Evolutionary conservation across 2,888 invertebrate species (phyloP).

Genomic region (Ectobius pallidus): DNA sequence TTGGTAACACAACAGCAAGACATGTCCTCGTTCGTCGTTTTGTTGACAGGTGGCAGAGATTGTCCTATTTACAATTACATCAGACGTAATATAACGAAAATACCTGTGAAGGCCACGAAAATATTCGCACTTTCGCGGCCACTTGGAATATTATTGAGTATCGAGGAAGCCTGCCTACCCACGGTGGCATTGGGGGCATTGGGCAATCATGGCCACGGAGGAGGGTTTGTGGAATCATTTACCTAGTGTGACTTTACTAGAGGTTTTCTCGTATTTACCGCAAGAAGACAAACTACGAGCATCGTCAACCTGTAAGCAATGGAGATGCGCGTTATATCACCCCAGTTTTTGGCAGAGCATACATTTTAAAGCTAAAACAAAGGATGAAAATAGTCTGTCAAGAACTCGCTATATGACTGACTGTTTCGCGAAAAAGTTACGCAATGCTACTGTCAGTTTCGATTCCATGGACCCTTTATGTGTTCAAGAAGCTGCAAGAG

Average conservation of each 20-base stretch:
- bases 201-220: constrained; percentile 18
- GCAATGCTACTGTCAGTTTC: constrained; percentile 55
- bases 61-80: too few relatives aligned
- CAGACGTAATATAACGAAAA: too few relatives aligned
- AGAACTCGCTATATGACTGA: constrained; percentile 53
- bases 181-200: not conserved
- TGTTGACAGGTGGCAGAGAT: too few relatives aligned
- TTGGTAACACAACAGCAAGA: too few relatives aligned
- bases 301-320: constrained; percentile 62
- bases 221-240: constrained; percentile 53
- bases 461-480: constrained; percentile 50
- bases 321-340: constrained; percentile 60
- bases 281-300: constrained; percentile 59
- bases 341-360: constrained; percentile 57
- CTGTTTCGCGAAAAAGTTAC: constrained; percentile 54
- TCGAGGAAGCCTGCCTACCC: not conserved
- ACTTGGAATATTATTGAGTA: not conserved
- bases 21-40: too few relatives aligned
- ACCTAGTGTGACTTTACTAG: constrained; percentile 56
- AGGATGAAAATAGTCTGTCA: constrained; percentile 51
- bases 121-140: constrained; percentile 11
- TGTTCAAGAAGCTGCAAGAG: constrained; percentile 50
- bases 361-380: constrained; percentile 51
- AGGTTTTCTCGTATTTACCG: constrained; percentile 59
- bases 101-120: too few relatives aligned